Conservation (phyloP, 92 coral and sea anemone genomes). For the Epizoanthus stellaris region DNA sequence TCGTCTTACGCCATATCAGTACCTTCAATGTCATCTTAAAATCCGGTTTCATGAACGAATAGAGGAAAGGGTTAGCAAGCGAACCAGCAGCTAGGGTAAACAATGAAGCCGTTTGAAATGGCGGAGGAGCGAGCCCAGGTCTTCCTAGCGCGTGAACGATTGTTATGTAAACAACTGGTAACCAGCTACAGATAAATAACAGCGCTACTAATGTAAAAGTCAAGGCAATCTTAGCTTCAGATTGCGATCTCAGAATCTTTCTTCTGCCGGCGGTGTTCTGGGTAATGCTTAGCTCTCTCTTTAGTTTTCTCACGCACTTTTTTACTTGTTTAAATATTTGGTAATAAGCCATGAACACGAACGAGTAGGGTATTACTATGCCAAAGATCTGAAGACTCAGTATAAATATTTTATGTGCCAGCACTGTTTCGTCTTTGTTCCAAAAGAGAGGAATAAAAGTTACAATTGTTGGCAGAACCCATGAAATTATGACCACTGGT, state of each 20-base stretch:
- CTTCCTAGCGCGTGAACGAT: constrained; percentile 63
- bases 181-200: constrained; percentile 75
- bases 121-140: constrained; percentile 61
- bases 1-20: neutral
- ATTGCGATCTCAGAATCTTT: constrained; percentile 45
- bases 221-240: constrained; percentile 72
- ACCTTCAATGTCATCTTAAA: constrained; percentile 53
- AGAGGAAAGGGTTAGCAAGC: constrained; percentile 74
- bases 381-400: constrained; percentile 71
- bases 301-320: constrained; percentile 53
- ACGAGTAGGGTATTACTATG: constrained; percentile 65
- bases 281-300: constrained; percentile 31
- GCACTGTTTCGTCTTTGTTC: constrained; percentile 51
- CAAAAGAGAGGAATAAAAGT: constrained; percentile 75
- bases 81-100: constrained; percentile 81
- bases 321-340: constrained; percentile 66
- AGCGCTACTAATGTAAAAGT: constrained; percentile 72
- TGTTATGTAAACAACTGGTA: constrained; percentile 78
- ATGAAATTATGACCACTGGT: constrained; percentile 54
- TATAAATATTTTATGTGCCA: constrained; percentile 67
- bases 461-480: constrained; percentile 64
- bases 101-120: constrained; percentile 56
- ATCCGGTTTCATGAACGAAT: constrained; percentile 83
- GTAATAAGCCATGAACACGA: constrained; percentile 64
- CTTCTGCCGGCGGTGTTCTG: constrained; percentile 37